Conservation (phyloP, 2,888 invertebrate genomes). For the Eristalinus aeneus region DNA sequence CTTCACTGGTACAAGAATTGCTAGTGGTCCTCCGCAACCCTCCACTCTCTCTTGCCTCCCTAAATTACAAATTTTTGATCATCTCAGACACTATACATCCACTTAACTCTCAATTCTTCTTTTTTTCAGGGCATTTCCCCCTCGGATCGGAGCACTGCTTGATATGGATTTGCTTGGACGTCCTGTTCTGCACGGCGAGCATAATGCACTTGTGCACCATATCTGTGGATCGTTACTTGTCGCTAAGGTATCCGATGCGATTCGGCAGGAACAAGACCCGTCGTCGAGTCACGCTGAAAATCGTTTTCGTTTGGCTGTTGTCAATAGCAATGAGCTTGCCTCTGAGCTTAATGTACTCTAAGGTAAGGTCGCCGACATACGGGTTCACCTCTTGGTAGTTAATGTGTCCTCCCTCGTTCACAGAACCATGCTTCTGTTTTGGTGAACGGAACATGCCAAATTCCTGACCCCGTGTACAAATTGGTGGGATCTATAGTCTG, state of each 20-base stretch:
- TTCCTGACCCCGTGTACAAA: slow-evolving; percentile 93
- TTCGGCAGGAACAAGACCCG: slow-evolving; percentile 94
- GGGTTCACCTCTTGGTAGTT: neutral
- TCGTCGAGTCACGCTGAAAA: slow-evolving; percentile 92
- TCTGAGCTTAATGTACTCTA: slow-evolving; percentile 92
- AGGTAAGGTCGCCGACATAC: slow-evolving; percentile 82
- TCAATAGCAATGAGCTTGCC: slow-evolving; percentile 96
- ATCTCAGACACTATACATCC: too few relatives aligned
- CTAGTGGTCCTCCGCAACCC: too few relatives aligned
- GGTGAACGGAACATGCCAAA: slow-evolving; percentile 91
- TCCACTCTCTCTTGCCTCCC: too few relatives aligned
- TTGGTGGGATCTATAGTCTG: slow-evolving; percentile 96
- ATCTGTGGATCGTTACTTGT: slow-evolving; percentile 96
- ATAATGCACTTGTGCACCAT: slow-evolving; percentile 99
- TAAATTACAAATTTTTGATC: too few relatives aligned
- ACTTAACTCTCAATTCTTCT: neutral
- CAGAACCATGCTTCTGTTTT: slow-evolving; percentile 91
- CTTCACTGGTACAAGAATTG: too few relatives aligned
- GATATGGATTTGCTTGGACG: slow-evolving; percentile 97
- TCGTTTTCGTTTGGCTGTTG: slow-evolving; percentile 95
- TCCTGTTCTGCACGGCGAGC: slow-evolving; percentile 97
- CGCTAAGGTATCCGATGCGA: slow-evolving; percentile 95
- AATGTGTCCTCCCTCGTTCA: neutral
- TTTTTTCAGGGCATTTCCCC: slow-evolving; percentile 89
- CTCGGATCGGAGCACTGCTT: slow-evolving; percentile 92